Evolutionary conservation across 2,797 vertebrate genomes (phyloP).

Genomic region (Neosilurus hyrtlii): DNA sequence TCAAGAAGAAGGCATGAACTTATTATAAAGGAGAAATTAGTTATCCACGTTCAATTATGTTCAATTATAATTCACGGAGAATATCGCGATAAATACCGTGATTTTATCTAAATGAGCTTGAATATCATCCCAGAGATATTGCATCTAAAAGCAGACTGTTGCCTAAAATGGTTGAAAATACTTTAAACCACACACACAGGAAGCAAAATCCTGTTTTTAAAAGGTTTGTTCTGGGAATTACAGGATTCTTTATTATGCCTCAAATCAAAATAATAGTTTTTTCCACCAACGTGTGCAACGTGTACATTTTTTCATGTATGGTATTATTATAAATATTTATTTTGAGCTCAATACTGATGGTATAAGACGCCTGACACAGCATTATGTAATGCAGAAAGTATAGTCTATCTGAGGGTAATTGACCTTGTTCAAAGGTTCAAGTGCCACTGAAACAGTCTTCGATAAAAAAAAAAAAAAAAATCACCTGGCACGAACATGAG

Average conservation of each 20-base stretch:
- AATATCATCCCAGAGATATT: background rate
- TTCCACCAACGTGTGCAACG: no score
- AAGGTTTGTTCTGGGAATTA: background rate
- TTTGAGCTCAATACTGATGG: background rate
- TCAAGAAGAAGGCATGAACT: background rate
- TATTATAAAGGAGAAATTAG: background rate
- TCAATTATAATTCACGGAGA: background rate
- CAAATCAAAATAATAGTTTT: background rate
- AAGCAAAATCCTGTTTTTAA: background rate
- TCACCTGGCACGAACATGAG: background rate
- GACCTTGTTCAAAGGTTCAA: conserved; percentile 46
- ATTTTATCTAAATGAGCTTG: background rate
- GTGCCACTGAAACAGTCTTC: conserved; percentile 14
- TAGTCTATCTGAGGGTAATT: conserved; percentile 29
- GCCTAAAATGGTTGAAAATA: background rate
- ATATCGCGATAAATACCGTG: background rate
- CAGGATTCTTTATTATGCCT: background rate
- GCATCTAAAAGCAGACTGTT: background rate
- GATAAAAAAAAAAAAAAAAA: background rate
- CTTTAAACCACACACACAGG: background rate
- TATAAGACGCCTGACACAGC: background rate
- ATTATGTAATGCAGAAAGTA: conserved; percentile 30
- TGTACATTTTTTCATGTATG: background rate
- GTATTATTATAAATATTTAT: no score
- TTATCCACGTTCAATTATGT: background rate